Evolutionary conservation across 2,888 invertebrate genomes (phyloP), one percentile per base, ranked within the genome.

Genomic region (Agriotes lineatus): DNA sequence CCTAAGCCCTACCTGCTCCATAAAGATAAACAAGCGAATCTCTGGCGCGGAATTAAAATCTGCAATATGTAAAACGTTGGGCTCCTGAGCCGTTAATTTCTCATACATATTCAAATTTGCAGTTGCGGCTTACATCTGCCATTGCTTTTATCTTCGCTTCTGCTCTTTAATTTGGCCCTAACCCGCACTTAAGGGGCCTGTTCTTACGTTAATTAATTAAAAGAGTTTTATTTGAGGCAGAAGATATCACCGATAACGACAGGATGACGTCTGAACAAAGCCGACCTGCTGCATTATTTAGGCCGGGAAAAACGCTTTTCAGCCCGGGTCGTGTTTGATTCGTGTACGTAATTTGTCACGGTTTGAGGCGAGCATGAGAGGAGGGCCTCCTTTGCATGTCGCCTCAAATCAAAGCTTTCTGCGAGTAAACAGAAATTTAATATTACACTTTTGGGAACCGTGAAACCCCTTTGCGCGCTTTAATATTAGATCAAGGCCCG

Each of bases 91-190:
- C 69, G 64, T 67, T 70, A 70, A 70, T 70, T 70, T 70, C 67
- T 70, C 67, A 67, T 70, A 67, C 70, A 70, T 70, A 67, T 70
- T 70, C 70, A 70, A 64, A 64, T 61, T 67, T 54, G 60, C 61
- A 50, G 60, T 63, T 64, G 67, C 64, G 70, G 67, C 52, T 67
- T 67, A 57, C 64, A 67, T 61, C 45, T 67, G 65, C 70, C 64
- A 64, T 60, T 61, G 64, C 67, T 70, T 67, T 70, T 67, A 70
- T 67, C 67, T 69, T 65, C 54, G 33, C 61, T 54, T 59, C 56
- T 65, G 56, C 65, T 61, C 64, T 69, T 69, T 69, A 69, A 64
- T 60, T 69, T 61, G 52, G 61, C 64, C 60, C 64, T 61, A 57
- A 42, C 58, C 42, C 52, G 54, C 60, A 68, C 64, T 63, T 68